Evolutionary conservation across 2,113 vertebrate species (phyloP).

Genomic region (Columba livia): DNA sequence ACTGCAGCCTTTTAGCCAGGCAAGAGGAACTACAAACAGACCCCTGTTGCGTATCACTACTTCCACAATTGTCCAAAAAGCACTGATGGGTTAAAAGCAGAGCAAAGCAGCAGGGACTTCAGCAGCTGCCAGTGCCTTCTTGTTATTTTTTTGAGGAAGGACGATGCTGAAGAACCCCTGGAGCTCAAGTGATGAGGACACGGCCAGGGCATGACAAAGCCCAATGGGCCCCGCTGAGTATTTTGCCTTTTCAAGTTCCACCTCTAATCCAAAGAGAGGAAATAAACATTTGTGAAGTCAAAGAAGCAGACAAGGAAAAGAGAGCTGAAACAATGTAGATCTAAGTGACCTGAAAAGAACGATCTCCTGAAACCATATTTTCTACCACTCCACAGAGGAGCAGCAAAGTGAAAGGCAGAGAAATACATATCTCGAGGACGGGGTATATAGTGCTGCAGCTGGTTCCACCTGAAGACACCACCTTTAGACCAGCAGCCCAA

Average conservation of each 20-base stretch:
- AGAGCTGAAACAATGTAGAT: neutral
- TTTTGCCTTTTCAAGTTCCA: neutral
- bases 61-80: neutral
- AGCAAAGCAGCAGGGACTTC: neutral
- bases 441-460: neutral
- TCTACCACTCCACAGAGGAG: neutral
- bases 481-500: neutral
- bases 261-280: neutral
- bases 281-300: neutral
- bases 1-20: neutral
- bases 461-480: neutral
- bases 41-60: neutral
- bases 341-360: neutral
- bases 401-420: neutral
- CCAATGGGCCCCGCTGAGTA: rapidly evolving
- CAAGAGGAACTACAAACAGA: neutral
- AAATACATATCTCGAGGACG: neutral
- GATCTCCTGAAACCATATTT: neutral
- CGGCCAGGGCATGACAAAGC: neutral
- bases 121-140: neutral
- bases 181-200: neutral
- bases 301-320: neutral
- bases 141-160: neutral
- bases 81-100: neutral
- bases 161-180: neutral